These are phyloP conservation scores for Aurelia sp. DNA, from an alignment of 30 jellyfish, hydroid and myxozoan species.

Conservation along the genomic window DNA sequence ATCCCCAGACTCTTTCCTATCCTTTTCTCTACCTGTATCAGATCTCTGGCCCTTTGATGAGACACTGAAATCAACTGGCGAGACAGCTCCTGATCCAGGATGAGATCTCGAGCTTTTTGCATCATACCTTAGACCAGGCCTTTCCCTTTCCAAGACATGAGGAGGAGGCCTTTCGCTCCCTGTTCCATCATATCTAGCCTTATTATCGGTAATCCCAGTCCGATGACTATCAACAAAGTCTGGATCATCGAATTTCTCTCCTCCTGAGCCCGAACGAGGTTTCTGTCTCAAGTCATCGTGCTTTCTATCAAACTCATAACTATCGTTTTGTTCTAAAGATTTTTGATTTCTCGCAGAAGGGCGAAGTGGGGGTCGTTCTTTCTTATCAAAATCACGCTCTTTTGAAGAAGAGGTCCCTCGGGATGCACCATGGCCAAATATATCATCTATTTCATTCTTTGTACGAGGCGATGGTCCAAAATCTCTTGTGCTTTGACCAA, in stretches of 20 bases:
- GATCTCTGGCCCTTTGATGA: too few species aligned
- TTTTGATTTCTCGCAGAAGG: not conserved
- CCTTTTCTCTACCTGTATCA: too few species aligned
- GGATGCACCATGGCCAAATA: constrained; percentile 21
- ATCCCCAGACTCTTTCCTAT: too few species aligned
- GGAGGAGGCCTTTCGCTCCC: not conserved
- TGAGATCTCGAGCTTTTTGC: not conserved
- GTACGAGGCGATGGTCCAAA: constrained; percentile 28
- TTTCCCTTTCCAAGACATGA: too few species aligned
- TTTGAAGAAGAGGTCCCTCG: not conserved
- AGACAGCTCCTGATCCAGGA: constrained; percentile 6
- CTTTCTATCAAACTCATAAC: not conserved
- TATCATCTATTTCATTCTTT: constrained; percentile 29
- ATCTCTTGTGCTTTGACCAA: not conserved
- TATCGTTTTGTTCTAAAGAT: not conserved
- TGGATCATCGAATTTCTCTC: not conserved
- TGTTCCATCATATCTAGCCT: not conserved
- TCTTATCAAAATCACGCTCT: not conserved
- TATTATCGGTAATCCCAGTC: not conserved
- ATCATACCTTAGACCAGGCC: constrained; percentile 4
- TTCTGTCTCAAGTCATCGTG: constrained; percentile 4
- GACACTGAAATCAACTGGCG: not conserved
- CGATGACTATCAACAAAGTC: too few species aligned
- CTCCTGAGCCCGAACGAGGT: constrained; percentile 52
- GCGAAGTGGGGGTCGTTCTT: not conserved